Percentiles rank a stretch among this genome's conserved stretches.
These are phyloP conservation scores for Idaea dimidiata DNA, from an alignment of 2,888 invertebrate species.

Conservation along the genomic window DNA sequence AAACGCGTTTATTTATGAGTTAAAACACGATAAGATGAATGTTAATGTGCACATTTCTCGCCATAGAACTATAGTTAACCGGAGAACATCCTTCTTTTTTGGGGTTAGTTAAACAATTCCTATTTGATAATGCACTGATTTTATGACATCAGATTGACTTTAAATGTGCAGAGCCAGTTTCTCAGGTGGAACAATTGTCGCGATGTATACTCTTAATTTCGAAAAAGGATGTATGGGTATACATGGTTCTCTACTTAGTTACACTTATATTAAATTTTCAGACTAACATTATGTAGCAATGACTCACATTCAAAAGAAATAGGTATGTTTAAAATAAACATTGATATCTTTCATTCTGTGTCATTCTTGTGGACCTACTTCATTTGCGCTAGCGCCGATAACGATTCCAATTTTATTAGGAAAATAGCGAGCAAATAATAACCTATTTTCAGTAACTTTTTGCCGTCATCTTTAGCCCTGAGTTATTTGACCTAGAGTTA, in stretches of 20 bases:
- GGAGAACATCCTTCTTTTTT: no score
- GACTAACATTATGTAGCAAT: neutral
- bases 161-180: neutral
- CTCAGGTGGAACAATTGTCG: neutral
- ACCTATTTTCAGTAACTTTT: neutral
- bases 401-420: neutral
- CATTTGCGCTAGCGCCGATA: neutral
- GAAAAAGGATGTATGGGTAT: no score
- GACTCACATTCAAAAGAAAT: neutral
- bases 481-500: neutral
- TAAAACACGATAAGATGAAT: neutral
- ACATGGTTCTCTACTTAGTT: no score
- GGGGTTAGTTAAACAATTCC: no score
- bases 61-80: no score
- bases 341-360: neutral
- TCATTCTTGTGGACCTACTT: neutral
- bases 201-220: neutral
- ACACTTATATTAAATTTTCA: no score
- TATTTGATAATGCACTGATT: no score
- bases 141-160: no score
- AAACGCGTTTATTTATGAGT: neutral
- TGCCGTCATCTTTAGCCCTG: neutral
- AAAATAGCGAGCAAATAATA: neutral
- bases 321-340: neutral
- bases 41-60: neutral